phyloP scores from a whole-genome alignment of 2,888 invertebrate species.

The Amphipoea lucens region DNA sequence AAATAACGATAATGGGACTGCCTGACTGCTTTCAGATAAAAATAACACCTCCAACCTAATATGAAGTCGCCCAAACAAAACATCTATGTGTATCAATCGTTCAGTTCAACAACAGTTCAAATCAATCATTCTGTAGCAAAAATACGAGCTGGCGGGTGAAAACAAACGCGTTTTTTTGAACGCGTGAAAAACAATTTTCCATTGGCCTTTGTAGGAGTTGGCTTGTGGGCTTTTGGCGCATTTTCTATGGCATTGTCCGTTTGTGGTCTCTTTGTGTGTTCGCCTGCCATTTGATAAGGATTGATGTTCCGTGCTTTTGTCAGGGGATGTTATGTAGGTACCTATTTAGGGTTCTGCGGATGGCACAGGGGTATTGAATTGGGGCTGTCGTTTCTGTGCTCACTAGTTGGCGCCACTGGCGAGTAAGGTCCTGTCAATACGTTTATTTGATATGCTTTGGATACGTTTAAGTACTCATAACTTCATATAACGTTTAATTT shows the following conservation, averaged over 20 bases:
- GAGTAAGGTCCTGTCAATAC: no score
- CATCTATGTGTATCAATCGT: constrained; percentile 56
- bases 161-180: constrained; percentile 61
- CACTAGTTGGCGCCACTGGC: no score
- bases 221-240: constrained; percentile 39
- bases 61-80: neutral
- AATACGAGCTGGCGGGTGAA: constrained; percentile 65
- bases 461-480: no score
- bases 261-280: constrained; percentile 42
- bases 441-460: no score
- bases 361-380: constrained; percentile 4
- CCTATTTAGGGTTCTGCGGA: neutral
- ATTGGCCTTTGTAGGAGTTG: constrained; percentile 49
- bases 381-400: no score
- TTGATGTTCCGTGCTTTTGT: constrained; percentile 43
- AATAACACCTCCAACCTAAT: neutral
- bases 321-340: neutral
- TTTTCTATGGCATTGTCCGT: constrained; percentile 42
- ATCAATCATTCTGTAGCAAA: constrained; percentile 77
- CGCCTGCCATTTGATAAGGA: constrained; percentile 39
- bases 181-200: constrained; percentile 75
- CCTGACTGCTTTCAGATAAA: neutral
- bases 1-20: no score
- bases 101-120: constrained; percentile 66
- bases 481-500: no score